A percentile compares a stretch with the other conserved stretches of the same genome.
phyloP scores from a whole-genome alignment of 2,797 vertebrate genomes.

The Euthynnus affinis region DNA sequence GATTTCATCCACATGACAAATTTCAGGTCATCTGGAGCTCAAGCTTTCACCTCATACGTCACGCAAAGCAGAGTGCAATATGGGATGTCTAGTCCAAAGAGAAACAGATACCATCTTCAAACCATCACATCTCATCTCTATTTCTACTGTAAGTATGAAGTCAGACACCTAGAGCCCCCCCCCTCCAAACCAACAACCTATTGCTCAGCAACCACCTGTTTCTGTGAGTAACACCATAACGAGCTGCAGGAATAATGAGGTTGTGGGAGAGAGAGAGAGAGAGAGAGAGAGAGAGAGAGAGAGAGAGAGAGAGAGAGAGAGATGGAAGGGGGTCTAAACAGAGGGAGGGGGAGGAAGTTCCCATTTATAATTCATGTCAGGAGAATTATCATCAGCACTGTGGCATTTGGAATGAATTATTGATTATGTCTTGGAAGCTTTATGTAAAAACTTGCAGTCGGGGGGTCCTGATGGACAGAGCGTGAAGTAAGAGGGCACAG shows the following conservation, averaged over 20 bases:
- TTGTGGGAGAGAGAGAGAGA: slow-evolving; percentile 43
- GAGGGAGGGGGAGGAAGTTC: slow-evolving; percentile 73
- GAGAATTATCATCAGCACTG: slow-evolving; percentile 87
- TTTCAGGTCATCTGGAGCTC: slow-evolving; percentile 16
- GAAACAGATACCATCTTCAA: background rate
- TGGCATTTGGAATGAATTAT: slow-evolving; percentile 88
- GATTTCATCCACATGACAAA: slow-evolving; percentile 22
- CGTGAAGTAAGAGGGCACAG: slow-evolving; percentile 48
- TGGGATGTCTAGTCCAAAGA: background rate
- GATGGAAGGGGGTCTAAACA: slow-evolving; percentile 70
- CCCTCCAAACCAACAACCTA: no score
- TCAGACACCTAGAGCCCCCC: no score
- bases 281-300: slow-evolving; percentile 48
- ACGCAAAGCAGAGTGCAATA: background rate
- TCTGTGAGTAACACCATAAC: slow-evolving; percentile 66
- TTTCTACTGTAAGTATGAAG: no score
- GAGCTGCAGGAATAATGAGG: slow-evolving; percentile 81
- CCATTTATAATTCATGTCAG: slow-evolving; percentile 88
- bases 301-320: slow-evolving; percentile 40
- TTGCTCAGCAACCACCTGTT: slow-evolving; percentile 84
- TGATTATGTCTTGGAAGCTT: slow-evolving; percentile 82
- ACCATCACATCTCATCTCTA: slow-evolving; percentile 7
- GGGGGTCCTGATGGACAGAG: slow-evolving; percentile 74
- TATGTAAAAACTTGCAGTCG: slow-evolving; percentile 80
- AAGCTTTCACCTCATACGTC: slow-evolving; percentile 12